Conservation (phyloP, 2,113 vertebrate genomes). For the Climacteris rufus region DNA sequence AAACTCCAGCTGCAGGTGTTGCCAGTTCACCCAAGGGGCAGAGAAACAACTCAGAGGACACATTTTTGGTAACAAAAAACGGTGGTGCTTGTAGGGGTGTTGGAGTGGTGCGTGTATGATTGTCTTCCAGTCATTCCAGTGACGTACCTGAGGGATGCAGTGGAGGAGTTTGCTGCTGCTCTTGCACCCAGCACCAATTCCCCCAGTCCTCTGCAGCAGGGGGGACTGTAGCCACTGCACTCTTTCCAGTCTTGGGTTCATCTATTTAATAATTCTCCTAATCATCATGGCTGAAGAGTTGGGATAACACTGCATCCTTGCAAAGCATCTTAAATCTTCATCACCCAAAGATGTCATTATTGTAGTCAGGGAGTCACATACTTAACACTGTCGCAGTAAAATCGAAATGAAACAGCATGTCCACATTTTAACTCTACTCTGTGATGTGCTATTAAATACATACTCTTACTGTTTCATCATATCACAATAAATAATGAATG, state of each 20-base stretch:
- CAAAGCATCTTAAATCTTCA: conserved; percentile 64
- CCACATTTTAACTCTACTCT: conserved; percentile 29
- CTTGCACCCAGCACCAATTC: neutral
- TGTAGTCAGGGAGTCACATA: conserved; percentile 28
- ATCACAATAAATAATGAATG: conserved; percentile 40
- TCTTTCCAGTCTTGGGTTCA: neutral
- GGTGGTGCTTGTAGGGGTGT: rapidly evolving
- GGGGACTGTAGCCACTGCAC: neutral
- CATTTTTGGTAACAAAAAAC: neutral
- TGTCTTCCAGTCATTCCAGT: neutral
- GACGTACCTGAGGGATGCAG: neutral
- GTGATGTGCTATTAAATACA: conserved; percentile 36
- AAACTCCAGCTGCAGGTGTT: neutral
- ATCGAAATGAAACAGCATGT: conserved; percentile 23
- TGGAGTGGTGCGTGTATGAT: neutral
- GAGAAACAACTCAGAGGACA: neutral
- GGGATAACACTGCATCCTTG: conserved; percentile 57
- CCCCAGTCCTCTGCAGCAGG: neutral
- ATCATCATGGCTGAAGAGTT: conserved; percentile 26
- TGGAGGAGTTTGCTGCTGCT: neutral
- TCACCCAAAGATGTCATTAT: conserved; percentile 62
- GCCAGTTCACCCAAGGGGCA: neutral
- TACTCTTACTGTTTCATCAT: neutral
- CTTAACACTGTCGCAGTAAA: conserved; percentile 50
- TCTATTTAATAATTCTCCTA: conserved; percentile 25